Evolutionary conservation across 2,113 vertebrate genomes (phyloP).

Genomic region (Neotoma lepida): DNA sequence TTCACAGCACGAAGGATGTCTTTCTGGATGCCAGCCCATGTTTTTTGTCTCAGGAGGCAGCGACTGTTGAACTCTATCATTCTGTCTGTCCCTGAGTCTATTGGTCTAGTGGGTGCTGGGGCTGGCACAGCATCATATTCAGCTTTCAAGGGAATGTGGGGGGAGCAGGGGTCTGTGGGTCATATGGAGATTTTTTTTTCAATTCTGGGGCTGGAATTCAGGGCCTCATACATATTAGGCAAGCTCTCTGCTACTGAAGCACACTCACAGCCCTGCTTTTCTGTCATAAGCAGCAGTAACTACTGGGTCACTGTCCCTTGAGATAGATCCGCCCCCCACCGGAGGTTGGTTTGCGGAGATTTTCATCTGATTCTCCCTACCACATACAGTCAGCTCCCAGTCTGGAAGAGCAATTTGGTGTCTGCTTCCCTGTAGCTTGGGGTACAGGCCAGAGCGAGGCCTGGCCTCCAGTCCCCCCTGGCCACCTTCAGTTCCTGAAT

Average conservation of each 20-base stretch:
- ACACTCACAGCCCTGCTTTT: background rate
- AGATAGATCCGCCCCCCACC: background rate
- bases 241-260: background rate
- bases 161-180: background rate
- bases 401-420: background rate
- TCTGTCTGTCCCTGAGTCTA: background rate
- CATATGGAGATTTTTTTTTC: background rate
- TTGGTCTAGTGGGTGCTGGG: background rate
- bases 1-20: background rate
- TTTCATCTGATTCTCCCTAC: background rate
- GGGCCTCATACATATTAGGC: background rate
- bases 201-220: background rate
- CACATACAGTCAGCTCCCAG: background rate
- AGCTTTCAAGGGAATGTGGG: background rate
- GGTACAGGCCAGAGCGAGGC: background rate
- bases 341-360: background rate
- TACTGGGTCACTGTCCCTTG: background rate
- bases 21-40: background rate
- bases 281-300: background rate
- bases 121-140: background rate
- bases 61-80: background rate
- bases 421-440: background rate
- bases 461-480: background rate
- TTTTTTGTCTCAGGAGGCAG: background rate
- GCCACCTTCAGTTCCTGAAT: constrained; percentile 7